A percentile compares a stretch with the other conserved stretches of the same genome.
Conservation (phyloP, 2,797 vertebrate genomes). For the Austrolebias charrua region DNA sequence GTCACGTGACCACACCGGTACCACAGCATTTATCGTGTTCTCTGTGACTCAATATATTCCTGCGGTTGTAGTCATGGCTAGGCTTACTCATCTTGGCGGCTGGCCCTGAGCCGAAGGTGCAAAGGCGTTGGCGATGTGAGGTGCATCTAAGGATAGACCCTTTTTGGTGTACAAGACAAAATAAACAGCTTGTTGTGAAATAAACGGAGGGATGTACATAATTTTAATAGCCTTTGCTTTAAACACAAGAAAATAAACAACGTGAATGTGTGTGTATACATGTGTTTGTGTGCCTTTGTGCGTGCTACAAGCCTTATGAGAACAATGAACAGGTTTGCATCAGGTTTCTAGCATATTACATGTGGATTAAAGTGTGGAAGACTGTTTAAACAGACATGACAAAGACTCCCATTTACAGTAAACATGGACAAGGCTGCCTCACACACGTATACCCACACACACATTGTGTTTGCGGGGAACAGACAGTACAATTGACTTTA, state of each 20-base stretch:
- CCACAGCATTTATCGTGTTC: background rate
- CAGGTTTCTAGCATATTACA: slow-evolving; percentile 34
- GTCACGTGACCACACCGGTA: slow-evolving; percentile 36
- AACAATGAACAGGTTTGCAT: slow-evolving; percentile 39
- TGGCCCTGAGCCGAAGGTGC: slow-evolving; percentile 7
- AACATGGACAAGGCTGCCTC: slow-evolving; percentile 56
- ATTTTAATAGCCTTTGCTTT: too few relatives aligned
- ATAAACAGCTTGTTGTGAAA: too few relatives aligned
- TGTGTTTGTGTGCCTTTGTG: slow-evolving; percentile 14
- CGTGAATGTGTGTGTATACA: background rate
- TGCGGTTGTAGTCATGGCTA: slow-evolving; percentile 19
- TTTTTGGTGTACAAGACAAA: too few relatives aligned
- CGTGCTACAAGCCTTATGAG: background rate
- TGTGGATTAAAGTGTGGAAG: slow-evolving; percentile 56
- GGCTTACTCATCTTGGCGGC: slow-evolving; percentile 42
- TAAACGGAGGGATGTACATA: too few relatives aligned
- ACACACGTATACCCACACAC: slow-evolving; percentile 31
- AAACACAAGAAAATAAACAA: background rate
- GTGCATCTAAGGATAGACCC: too few relatives aligned
- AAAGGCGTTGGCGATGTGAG: too few relatives aligned
- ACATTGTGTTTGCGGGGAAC: slow-evolving; percentile 55
- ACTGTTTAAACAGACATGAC: slow-evolving; percentile 59
- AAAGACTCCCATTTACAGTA: slow-evolving; percentile 72
- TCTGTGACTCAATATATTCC: slow-evolving; percentile 14
- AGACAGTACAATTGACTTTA: slow-evolving; percentile 43